Evolutionary conservation across 2,797 vertebrate species (phyloP), one percentile per base, ranked within the genome.

Genomic region (Botia almorhae): DNA sequence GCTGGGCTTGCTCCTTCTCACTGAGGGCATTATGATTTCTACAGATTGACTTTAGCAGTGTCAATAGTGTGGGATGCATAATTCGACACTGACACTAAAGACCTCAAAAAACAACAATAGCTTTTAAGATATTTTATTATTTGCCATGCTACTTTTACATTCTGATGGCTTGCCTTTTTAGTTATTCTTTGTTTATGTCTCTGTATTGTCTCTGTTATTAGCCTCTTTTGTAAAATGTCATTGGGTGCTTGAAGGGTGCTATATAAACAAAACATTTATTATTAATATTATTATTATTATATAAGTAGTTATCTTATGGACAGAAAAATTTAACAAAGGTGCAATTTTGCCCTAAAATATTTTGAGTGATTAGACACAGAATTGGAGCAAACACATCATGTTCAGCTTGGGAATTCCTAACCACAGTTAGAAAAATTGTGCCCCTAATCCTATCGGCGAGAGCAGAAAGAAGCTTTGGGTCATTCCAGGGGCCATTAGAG

Each of bases 401-500:
- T 60, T 76, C 69, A 63, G 19, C 36, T 73, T 46, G 43, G 64
- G 58, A 79, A 78, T 78, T 79, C 61, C 71, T 68, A n/a, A 69
- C 48, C 65, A 83, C 81, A 81, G 79, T 82, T 85, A 79, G 56
- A 21, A 51, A 80, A 80, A 84, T 83, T 76, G 74, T 61, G 36
- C 11, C 56, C 21, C 11, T 84, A 82, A 85, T 86, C 85, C 74
- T 69, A 33, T 64, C 16, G 2, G 39, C 29, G 58, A 81, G 74
- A 51, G 69, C 21, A 39, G 23, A 88, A 83, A 78, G 17, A 67
- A 82, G 76, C 74, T 82, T 77, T 79, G 23, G 71, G 71, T 81
- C 4, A 10, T 61, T 81, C 43, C 50, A 43, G 5, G 16, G 48
- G 69, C 82, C 79, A 80, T 78, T 72, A 85, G 83, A 82, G 74